phyloP scores from a whole-genome alignment of 2,113 vertebrate species.

The Pachyramphus minor region DNA sequence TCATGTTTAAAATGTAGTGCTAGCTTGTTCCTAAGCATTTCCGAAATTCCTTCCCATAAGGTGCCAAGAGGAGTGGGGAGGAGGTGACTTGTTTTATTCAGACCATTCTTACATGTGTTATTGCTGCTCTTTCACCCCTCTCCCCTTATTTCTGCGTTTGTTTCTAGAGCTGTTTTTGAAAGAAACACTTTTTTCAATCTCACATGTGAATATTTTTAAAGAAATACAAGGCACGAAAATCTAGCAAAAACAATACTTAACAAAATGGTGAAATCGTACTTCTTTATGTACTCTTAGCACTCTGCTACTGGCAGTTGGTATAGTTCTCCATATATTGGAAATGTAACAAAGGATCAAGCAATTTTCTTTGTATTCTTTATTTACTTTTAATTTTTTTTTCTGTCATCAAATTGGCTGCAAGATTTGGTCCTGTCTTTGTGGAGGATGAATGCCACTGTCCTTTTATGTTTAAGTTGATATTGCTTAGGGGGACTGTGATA shows the following conservation, averaged over 20 bases:
- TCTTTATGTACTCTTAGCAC: background rate
- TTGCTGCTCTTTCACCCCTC: background rate
- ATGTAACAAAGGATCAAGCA: background rate
- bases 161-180: background rate
- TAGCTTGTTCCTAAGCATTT: background rate
- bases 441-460: background rate
- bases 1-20: background rate
- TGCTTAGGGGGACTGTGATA: background rate
- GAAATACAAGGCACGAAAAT: background rate
- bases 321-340: background rate
- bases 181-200: background rate
- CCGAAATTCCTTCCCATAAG: slow-evolving; percentile 16
- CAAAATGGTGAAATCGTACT: background rate
- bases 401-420: background rate
- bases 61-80: background rate
- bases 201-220: background rate
- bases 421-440: background rate
- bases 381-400: background rate
- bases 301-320: background rate
- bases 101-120: background rate
- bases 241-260: background rate
- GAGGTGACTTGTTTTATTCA: background rate
- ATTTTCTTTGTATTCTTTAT: background rate
- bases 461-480: background rate
- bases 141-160: background rate